Conservation (phyloP, 37 sponge, comb jelly and placozoan species). For the Haliclona indistincta region DNA sequence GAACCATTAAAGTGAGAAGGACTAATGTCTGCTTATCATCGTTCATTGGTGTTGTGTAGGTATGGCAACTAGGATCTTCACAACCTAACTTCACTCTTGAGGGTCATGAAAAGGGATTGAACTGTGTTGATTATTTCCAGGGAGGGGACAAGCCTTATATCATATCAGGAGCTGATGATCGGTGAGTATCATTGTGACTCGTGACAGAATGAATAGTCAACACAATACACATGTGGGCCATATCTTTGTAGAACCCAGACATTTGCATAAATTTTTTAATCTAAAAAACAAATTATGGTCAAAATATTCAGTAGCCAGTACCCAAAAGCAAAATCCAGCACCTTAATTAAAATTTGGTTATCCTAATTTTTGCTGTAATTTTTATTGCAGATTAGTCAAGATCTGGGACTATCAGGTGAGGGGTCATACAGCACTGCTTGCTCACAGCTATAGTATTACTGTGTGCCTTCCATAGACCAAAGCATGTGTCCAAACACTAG, state of each 20-base stretch:
- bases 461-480: constrained; percentile 74
- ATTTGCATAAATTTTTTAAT: neutral
- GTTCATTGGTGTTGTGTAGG: no score
- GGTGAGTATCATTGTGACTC: constrained; percentile 25
- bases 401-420: constrained; percentile 91
- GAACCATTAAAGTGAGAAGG: constrained; percentile 79
- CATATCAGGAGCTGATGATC: constrained; percentile 97
- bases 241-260: neutral
- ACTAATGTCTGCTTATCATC: no score
- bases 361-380: no score
- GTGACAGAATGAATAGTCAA: neutral
- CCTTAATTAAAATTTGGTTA: no score
- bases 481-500: constrained; percentile 95
- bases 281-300: no score
- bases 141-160: constrained; percentile 99
- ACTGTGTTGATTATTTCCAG: constrained; percentile 95
- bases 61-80: constrained; percentile 95
- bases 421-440: neutral
- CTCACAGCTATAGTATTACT: neutral
- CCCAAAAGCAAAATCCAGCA: no score
- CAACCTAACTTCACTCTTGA: constrained; percentile 97
- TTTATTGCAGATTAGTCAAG: constrained; percentile 62
- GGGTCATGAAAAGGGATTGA: constrained; percentile 97
- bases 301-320: no score
- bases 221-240: constrained; percentile 19